Evolutionary conservation across 2,888 invertebrate genomes (phyloP).

Genomic region (Gonocerus acuteangulatus): DNA sequence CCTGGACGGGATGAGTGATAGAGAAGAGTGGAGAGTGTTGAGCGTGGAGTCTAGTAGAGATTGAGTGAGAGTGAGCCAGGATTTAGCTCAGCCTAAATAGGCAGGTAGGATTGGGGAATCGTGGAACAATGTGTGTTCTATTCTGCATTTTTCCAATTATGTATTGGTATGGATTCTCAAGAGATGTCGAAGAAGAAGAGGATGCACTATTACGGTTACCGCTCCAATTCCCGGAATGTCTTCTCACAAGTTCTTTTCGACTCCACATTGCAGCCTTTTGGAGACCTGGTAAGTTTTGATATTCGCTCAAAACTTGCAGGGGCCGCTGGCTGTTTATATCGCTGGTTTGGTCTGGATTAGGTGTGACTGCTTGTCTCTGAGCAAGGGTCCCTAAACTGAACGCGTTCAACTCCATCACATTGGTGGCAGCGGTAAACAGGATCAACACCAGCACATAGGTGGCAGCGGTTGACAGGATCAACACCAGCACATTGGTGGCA

Average conservation of each 20-base stretch:
- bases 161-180: slow-evolving; percentile 82
- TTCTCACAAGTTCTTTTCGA: slow-evolving; percentile 47
- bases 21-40: too few species aligned
- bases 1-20: too few species aligned
- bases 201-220: slow-evolving; percentile 91
- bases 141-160: slow-evolving; percentile 63
- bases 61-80: too few species aligned
- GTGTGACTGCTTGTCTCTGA: slow-evolving; percentile 69
- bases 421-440: too few species aligned
- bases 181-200: slow-evolving; percentile 82
- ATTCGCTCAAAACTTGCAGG: slow-evolving; percentile 49
- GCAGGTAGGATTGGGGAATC: too few species aligned
- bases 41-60: too few species aligned
- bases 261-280: slow-evolving; percentile 43
- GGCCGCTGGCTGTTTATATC: slow-evolving; percentile 33
- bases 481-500: slow-evolving; percentile 85
- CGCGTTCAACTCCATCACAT: too few species aligned
- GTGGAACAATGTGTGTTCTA: too few species aligned
- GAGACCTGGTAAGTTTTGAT: slow-evolving; percentile 58
- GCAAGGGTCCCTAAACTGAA: slow-evolving; percentile 41
- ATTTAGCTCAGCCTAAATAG: too few species aligned
- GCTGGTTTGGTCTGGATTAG: slow-evolving; percentile 58
- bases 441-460: slow-evolving; percentile 77
- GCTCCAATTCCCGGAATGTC: slow-evolving; percentile 90
- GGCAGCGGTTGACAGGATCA: slow-evolving; percentile 88